Conservation (phyloP, 1,140 invertebrate genomes). For the Drosophila sp. region DNA sequence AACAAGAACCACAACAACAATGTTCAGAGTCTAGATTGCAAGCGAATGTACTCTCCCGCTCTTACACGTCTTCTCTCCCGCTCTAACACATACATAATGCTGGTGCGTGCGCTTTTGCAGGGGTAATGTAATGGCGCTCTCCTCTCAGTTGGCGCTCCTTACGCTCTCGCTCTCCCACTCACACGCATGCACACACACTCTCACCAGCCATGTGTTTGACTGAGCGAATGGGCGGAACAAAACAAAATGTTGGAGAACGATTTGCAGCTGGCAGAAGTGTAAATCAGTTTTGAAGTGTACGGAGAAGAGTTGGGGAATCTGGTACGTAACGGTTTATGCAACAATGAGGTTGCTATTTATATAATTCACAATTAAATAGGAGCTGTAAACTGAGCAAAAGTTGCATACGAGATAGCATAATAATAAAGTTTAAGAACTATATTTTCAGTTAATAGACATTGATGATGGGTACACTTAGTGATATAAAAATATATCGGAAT, state of each 20-base stretch:
- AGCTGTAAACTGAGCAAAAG: slow-evolving; percentile 9
- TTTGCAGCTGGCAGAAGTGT: slow-evolving; percentile 25
- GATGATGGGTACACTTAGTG: no score
- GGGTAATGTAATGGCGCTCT: slow-evolving; percentile 35
- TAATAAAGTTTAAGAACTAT: slow-evolving; percentile 3
- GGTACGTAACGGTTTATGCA: slow-evolving; percentile 71
- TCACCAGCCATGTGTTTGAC: slow-evolving; percentile 50
- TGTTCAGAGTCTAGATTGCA: slow-evolving; percentile 14
- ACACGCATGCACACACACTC: slow-evolving; percentile 2
- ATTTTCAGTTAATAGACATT: not conserved
- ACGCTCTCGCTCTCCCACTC: not conserved
- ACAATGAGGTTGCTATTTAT: slow-evolving; percentile 65
- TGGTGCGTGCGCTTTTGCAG: slow-evolving; percentile 19
- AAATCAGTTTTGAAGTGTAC: slow-evolving; percentile 22
- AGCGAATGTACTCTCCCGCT: not conserved
- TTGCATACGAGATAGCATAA: not conserved
- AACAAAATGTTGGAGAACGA: slow-evolving; percentile 70
- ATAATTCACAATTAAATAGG: slow-evolving; percentile 64
- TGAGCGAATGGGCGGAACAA: slow-evolving; percentile 69
- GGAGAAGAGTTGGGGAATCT: slow-evolving; percentile 23
- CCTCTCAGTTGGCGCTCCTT: slow-evolving; percentile 23
- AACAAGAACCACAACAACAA: slow-evolving; percentile 23
- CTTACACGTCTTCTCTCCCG: not conserved
- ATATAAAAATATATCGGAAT: no score
- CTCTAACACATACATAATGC: not conserved